Base-by-base conservation (phyloP, 1,140 invertebrate genomes). In the Drosophila nigrodunni region DNA sequence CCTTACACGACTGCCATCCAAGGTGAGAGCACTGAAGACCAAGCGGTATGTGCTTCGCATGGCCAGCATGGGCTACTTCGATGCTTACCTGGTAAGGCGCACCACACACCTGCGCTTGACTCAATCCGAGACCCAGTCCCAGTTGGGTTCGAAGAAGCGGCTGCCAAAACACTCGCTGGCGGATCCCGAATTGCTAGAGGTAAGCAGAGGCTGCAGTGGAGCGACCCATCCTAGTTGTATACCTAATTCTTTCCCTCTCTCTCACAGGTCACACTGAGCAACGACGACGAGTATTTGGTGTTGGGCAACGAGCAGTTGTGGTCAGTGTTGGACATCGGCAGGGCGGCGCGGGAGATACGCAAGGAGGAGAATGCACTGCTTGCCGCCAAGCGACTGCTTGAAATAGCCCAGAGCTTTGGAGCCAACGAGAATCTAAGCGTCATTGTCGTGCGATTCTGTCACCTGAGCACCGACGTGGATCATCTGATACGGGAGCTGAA, bases 241-340 rank as follows among this genome's bases (percentile, higher is more conserved):
- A 49, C 18, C 34, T 39, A 21, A 21, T 21, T 21, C 1, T 11
- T 50, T 15, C 13, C 13, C 5, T 39, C 13, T 7, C 18, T 9
- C 37, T 7, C 41, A 11, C 43, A 89, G 85, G 44, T 96, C 3
- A 93, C 94, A 2, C 93, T 97, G 1, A 95, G 96, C 76, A 96
- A 97, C 78, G 94, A 96, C 57, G 96, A 97, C 81, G 96, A 97
- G 90, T 97, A 96, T 86, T 93, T 97, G 65, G 95, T 97, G 68
- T 94, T 97, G 65, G 96, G 94, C 0, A 97, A 97, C 92, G 95
- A 95, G 72, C 95, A 95, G 75, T 90, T 97, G 30, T 97, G 96
- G 96, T 95, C 96, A 43, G 95, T 96, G 3, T 93, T 97, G 65
- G 95, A 94, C 64, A 94, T 96, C 8, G 94, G 96, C 62, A 95